Conservation (phyloP, 2,797 vertebrate genomes). For the Phrynocephalus guinanensis region DNA sequence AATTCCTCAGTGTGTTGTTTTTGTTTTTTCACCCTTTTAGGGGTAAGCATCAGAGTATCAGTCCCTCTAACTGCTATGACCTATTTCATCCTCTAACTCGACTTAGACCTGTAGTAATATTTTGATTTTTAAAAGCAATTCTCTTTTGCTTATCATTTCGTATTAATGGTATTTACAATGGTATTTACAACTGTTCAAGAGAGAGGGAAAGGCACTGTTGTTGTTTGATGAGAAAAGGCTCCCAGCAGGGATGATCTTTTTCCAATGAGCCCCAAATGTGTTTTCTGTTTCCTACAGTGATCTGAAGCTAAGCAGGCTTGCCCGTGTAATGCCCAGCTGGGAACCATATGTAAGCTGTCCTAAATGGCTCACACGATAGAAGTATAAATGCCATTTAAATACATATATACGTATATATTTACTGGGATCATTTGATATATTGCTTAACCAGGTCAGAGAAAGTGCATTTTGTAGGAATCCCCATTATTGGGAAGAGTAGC, state of each 20-base stretch:
- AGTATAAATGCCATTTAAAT: constrained; percentile 1
- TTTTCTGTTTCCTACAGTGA: neutral
- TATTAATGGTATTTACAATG: neutral
- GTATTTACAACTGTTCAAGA: neutral
- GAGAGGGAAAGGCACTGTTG: neutral
- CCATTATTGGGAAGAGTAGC: neutral
- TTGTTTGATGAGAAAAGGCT: constrained; percentile 13
- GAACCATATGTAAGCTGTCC: constrained; percentile 5
- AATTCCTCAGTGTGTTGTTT: neutral
- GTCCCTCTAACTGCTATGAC: too few species aligned
- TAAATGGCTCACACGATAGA: neutral
- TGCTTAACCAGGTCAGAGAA: neutral
- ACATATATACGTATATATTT: too few species aligned
- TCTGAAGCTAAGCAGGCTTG: constrained; percentile 7
- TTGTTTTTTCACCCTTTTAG: neutral
- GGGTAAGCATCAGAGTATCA: neutral
- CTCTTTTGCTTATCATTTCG: neutral
- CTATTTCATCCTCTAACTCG: too few species aligned
- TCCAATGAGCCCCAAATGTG: neutral
- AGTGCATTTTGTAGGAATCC: neutral
- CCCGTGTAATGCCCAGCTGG: neutral
- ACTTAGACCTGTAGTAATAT: too few species aligned
- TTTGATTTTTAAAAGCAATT: neutral
- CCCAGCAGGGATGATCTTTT: neutral
- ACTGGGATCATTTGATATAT: neutral